phyloP scores from a whole-genome alignment of 2,888 invertebrate genomes.

The Caenorhabditis auriculariae region DNA sequence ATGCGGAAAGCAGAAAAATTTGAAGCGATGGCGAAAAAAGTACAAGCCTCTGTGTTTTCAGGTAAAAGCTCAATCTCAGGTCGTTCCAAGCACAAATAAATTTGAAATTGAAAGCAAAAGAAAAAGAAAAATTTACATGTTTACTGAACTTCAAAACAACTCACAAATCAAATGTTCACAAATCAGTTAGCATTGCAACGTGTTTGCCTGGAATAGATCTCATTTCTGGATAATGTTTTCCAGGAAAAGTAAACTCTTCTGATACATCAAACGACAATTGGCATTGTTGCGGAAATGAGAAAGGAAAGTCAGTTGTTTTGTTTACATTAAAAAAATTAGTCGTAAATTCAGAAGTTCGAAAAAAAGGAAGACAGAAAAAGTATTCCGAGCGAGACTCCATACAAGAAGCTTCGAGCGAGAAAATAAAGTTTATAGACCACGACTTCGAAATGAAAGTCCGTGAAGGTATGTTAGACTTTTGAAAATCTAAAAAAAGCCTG shows the following conservation, averaged over 20 bases:
- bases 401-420: slow-evolving; percentile 24
- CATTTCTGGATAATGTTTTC: neutral
- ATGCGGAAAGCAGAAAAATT: slow-evolving; percentile 56
- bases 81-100: no score
- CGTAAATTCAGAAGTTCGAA: slow-evolving; percentile 25
- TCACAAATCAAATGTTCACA: slow-evolving; percentile 5
- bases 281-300: neutral
- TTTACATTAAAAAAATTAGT: no score
- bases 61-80: no score
- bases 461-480: slow-evolving; percentile 15
- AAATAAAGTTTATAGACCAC: slow-evolving; percentile 30
- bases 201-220: neutral
- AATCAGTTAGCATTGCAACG: neutral
- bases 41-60: slow-evolving; percentile 22
- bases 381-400: slow-evolving; percentile 23
- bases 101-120: no score
- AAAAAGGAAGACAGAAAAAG: slow-evolving; percentile 13
- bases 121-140: slow-evolving; percentile 6
- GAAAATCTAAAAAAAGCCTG: neutral
- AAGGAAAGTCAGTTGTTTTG: neutral
- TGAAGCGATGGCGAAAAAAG: slow-evolving; percentile 38
- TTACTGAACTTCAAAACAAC: neutral
- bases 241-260: neutral
- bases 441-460: slow-evolving; percentile 25
- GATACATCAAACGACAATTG: neutral